phyloP scores from a whole-genome alignment of 2,888 invertebrate genomes.

The Hydroisotoma schaefferi region DNA sequence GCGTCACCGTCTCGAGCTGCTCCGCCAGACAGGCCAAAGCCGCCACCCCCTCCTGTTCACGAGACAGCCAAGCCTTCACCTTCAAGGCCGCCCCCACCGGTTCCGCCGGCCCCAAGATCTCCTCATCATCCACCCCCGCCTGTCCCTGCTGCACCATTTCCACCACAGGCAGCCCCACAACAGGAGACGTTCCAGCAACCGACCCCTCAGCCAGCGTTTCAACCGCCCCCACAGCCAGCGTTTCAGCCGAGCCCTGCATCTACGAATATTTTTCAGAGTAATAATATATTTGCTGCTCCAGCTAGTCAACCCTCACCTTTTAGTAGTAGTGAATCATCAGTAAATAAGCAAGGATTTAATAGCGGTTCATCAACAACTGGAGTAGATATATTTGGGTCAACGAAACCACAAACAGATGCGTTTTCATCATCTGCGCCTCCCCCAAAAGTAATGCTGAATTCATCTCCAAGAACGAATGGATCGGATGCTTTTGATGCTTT shows the following conservation, averaged over 20 bases:
- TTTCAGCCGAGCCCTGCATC: background rate
- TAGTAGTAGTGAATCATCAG: too few relatives aligned
- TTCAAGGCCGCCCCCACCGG: background rate
- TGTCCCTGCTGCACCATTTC: slow-evolving; percentile 43
- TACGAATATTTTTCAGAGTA: background rate
- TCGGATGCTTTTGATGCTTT: slow-evolving; percentile 78
- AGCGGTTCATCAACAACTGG: slow-evolving; percentile 7
- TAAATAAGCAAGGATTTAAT: too few relatives aligned
- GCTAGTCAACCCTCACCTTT: too few relatives aligned
- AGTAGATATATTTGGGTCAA: slow-evolving; percentile 17
- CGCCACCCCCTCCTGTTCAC: slow-evolving; percentile 42
- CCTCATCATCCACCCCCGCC: slow-evolving; percentile 33
- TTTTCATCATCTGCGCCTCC: slow-evolving; percentile 4
- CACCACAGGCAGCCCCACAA: background rate
- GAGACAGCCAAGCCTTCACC: slow-evolving; percentile 26
- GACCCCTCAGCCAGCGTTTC: slow-evolving; percentile 40
- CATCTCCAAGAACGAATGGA: slow-evolving; percentile 46
- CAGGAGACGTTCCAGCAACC: slow-evolving; percentile 26
- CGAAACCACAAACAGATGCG: slow-evolving; percentile 13
- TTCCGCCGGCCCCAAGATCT: background rate
- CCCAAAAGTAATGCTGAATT: background rate
- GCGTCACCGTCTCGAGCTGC: slow-evolving; percentile 31
- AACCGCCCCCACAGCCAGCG: slow-evolving; percentile 26
- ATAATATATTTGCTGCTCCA: too few relatives aligned
- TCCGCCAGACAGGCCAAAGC: background rate